Base-by-base conservation (phyloP, 1,140 invertebrate genomes). In the Oncopodura yosiiana region DNA sequence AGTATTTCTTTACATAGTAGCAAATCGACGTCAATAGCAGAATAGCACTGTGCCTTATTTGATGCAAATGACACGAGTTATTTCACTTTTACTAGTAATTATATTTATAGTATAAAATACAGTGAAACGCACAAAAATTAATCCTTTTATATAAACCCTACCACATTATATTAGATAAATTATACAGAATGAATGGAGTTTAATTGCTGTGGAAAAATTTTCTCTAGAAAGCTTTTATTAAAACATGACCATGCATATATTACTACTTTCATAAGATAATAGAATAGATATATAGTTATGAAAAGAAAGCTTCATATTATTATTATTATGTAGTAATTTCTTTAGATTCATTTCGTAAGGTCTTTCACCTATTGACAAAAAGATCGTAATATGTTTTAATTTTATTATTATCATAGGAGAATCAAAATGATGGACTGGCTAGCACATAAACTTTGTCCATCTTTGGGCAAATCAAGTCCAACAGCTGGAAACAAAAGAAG, bases 341-440 rank as follows among this genome's bases (percentile, higher is more conserved):
- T 34, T 34, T 34, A 9, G 38, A 49, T 49, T 49, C 19, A 49
- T 32, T 32, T 34, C 26, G 23, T 37, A 8, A 32, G 19, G 14
- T 32, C 34, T 6, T 12, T 9, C 6, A 16, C 5, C 9, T 12
- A 16, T 5, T 5, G 11, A 6, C 6, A 18, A 18, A 12, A 5
- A 5, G 6, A 19, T 19, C 6, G 38, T 8, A 18, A 44, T 21
- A 44, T 18, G 4, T 21, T 6, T 48, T 19, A 4, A 6, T 32
- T 11, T 32, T 29, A 26, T 5, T 3, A 5, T 43, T 26, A 24
- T 45, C 26, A 27, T 38, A 61, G 60, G 27, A 61, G 58, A 61
- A 55, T 58, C 21, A 50, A 50, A 36, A 8, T 58, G 4, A 46
- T 61, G 18, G 54, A 61, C 42, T 61, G 60, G 60, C 38, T 61